Conservation (phyloP, 2,113 vertebrate genomes). For the Syrrhaptes paradoxus region DNA sequence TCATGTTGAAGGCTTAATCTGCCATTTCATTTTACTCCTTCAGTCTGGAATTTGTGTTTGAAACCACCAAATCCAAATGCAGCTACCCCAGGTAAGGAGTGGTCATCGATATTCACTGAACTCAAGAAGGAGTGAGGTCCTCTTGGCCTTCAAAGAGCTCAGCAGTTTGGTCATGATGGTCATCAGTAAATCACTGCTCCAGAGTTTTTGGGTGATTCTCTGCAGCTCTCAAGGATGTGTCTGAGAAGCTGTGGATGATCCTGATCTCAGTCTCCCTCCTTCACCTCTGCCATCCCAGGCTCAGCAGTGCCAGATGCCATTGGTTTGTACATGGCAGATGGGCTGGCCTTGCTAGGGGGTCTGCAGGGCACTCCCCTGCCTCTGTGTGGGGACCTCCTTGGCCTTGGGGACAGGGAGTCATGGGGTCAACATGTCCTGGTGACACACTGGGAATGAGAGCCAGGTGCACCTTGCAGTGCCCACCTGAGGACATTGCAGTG, state of each 20-base stretch:
- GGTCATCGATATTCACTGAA: too few species aligned
- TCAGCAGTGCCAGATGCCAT: background rate
- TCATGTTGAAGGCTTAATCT: background rate
- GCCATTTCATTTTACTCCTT: background rate
- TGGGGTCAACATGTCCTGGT: background rate
- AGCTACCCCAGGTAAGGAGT: background rate
- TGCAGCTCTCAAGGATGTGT: background rate
- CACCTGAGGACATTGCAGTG: fast-evolving
- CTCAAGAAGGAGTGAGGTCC: background rate
- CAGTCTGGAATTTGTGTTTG: background rate
- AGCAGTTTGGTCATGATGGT: background rate
- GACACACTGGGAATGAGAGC: background rate
- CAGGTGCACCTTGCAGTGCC: fast-evolving
- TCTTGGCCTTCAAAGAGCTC: background rate
- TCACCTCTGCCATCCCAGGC: background rate
- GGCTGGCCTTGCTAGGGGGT: fast-evolving
- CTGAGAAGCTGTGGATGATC: background rate
- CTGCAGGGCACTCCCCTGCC: background rate
- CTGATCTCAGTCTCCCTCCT: background rate
- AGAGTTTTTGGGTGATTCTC: background rate
- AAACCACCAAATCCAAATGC: background rate
- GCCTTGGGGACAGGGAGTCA: too few species aligned
- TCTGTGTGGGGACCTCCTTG: background rate
- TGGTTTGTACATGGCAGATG: background rate
- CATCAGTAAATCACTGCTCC: background rate